These are phyloP conservation scores for Limanda limanda DNA, from an alignment of 2,113 vertebrate genomes.

Conservation along the genomic window DNA sequence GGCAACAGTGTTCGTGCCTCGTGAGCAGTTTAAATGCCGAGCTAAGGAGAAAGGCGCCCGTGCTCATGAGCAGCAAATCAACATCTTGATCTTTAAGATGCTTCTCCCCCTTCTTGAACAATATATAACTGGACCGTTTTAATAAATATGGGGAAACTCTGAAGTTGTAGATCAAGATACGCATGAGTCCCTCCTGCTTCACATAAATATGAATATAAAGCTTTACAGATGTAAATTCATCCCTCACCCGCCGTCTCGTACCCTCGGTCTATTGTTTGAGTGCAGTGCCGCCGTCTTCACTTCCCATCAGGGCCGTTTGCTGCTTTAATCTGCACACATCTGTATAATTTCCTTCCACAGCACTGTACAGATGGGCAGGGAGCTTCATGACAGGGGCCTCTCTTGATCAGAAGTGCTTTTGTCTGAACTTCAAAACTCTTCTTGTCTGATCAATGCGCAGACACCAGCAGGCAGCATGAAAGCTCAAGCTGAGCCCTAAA, in stretches of 20 bases:
- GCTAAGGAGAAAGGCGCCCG: slow-evolving; percentile 18
- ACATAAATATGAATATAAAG: slow-evolving; percentile 31
- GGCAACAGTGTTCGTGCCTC: slow-evolving; percentile 47
- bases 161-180: slow-evolving; percentile 18
- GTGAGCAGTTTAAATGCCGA: slow-evolving; percentile 58
- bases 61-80: slow-evolving; percentile 34
- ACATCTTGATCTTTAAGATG: slow-evolving; percentile 40
- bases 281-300: slow-evolving; percentile 9
- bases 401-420: slow-evolving; percentile 65
- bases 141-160: slow-evolving; percentile 17
- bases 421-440: slow-evolving; percentile 57
- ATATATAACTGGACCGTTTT: slow-evolving; percentile 24
- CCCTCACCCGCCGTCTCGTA: neutral
- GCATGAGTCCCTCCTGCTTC: slow-evolving; percentile 43
- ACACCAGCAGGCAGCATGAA: slow-evolving; percentile 35
- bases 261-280: neutral
- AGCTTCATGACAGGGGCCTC: slow-evolving; percentile 43
- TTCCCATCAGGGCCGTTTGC: slow-evolving; percentile 21
- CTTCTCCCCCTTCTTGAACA: neutral
- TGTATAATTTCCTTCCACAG: slow-evolving; percentile 50
- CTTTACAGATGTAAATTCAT: slow-evolving; percentile 25
- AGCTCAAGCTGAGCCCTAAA: slow-evolving; percentile 48
- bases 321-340: slow-evolving; percentile 44
- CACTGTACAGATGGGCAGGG: slow-evolving; percentile 55
- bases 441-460: slow-evolving; percentile 57